A percentile compares a stretch with the other conserved stretches of the same genome.
phyloP scores from a whole-genome alignment of 1,140 invertebrate species.

The Belonocnema kinseyi region DNA sequence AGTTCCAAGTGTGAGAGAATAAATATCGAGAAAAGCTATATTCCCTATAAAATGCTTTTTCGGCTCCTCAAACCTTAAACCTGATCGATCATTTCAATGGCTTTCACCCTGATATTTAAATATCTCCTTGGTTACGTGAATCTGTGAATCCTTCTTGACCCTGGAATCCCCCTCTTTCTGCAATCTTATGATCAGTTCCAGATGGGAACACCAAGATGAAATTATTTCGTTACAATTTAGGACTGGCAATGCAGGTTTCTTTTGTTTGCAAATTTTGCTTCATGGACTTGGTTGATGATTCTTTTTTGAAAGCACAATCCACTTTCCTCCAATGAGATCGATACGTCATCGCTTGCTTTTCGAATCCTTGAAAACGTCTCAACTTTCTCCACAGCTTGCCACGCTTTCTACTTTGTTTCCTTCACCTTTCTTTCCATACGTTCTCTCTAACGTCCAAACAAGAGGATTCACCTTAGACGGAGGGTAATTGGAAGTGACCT shows the following conservation, averaged over 20 bases:
- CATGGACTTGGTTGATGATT: not conserved
- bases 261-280: no score
- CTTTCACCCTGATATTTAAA: slow-evolving; percentile 17
- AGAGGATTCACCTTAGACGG: slow-evolving; percentile 21
- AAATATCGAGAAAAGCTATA: not conserved
- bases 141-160: not conserved
- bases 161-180: not conserved
- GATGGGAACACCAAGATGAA: slow-evolving; percentile 34
- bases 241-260: slow-evolving; percentile 16
- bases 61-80: not conserved
- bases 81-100: slow-evolving; percentile 11
- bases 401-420: slow-evolving; percentile 49
- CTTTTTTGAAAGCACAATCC: slow-evolving; percentile 24
- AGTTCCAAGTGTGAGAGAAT: not conserved
- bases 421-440: slow-evolving; percentile 45
- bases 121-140: slow-evolving; percentile 24
- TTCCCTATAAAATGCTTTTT: slow-evolving; percentile 17
- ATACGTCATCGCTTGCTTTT: slow-evolving; percentile 37
- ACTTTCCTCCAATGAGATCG: slow-evolving; percentile 32
- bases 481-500: slow-evolving; percentile 24
- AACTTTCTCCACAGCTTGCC: slow-evolving; percentile 46
- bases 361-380: slow-evolving; percentile 29
- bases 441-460: slow-evolving; percentile 49
- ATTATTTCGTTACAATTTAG: slow-evolving; percentile 32
- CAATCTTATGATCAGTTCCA: not conserved